Evolutionary conservation across 2,113 vertebrate genomes (phyloP), one percentile per base, ranked within the genome.

Genomic region (Hippocampus barbouri): DNA sequence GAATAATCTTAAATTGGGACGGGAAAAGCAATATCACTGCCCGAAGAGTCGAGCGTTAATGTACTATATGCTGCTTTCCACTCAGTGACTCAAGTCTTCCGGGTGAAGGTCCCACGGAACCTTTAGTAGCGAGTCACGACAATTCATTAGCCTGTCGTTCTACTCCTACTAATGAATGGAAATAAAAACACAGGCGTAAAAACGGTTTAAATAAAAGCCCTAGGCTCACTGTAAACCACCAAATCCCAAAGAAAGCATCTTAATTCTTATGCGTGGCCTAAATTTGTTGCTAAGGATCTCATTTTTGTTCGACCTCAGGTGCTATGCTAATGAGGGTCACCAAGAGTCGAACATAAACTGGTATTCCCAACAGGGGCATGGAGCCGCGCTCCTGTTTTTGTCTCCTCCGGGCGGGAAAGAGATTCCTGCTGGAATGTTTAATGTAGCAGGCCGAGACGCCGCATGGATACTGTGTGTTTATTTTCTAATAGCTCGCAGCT

Each of bases 301-400:
- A 40, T 60, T 69, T 74, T 47, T 3, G 25, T 41, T 69, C 54
- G 71, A 81, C 87, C 74, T 79, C 78, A 78, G 88, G 89, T 81
- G 51, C 34, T 80, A 87, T 87, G 82, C 86, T 89, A 92, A 92
- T 88, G 77, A 86, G 75, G 86, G 87, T 85, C 84, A 87, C 0
- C 0, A 47, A 56, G 85, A 84, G 85, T 89, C 77, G 84, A 89
- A 90, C 74, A 83, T 79, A 20, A 3, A 81, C 77, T 74, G 81
- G 70, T 66, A 11, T 49, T 79, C 78, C 84, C 77, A 68, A 78
- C 54, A 73, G 79, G 75, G 53, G 53, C 72, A 74, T 5, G 67
- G 64, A 67, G 69, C 76, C 61, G 34, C 57, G 68, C 38, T 74
- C 65, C 73, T 47, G 69, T 69, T 77, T 34, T 11, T 60, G 51